These are phyloP conservation scores for Hydrophis major DNA, from an alignment of 2,797 vertebrate genomes.

Conservation along the genomic window DNA sequence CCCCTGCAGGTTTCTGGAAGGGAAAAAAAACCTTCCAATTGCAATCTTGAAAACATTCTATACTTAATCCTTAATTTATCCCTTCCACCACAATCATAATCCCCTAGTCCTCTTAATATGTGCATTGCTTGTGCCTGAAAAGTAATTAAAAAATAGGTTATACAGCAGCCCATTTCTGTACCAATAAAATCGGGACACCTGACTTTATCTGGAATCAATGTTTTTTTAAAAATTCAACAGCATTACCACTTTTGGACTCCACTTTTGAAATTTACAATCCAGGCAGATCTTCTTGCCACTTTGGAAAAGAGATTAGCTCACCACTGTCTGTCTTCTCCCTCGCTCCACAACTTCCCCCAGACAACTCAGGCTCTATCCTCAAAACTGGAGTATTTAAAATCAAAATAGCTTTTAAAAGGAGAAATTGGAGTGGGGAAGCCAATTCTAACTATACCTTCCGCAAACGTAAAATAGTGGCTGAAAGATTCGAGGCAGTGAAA, in stretches of 20 bases:
- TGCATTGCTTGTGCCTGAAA: neutral
- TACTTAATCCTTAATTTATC: neutral
- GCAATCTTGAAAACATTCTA: neutral
- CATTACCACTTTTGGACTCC: neutral
- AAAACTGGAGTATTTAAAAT: neutral
- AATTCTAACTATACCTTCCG: neutral
- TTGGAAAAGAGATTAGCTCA: neutral
- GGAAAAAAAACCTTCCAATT: neutral
- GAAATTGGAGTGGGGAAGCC: too few species aligned
- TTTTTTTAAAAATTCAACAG: neutral
- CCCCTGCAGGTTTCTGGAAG: neutral
- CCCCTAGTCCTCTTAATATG: neutral
- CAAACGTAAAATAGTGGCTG: neutral
- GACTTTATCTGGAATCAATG: neutral
- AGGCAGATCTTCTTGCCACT: neutral
- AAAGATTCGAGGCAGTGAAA: neutral
- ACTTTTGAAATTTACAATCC: neutral
- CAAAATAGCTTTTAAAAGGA: neutral
- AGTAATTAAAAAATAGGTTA: neutral
- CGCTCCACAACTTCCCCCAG: neutral
- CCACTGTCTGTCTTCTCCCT: neutral
- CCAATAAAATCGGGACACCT: neutral
- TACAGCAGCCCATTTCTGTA: neutral
- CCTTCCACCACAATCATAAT: neutral
- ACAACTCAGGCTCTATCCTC: neutral